Conservation (phyloP, 2,113 vertebrate species). For the Coreoperca whiteheadi region DNA sequence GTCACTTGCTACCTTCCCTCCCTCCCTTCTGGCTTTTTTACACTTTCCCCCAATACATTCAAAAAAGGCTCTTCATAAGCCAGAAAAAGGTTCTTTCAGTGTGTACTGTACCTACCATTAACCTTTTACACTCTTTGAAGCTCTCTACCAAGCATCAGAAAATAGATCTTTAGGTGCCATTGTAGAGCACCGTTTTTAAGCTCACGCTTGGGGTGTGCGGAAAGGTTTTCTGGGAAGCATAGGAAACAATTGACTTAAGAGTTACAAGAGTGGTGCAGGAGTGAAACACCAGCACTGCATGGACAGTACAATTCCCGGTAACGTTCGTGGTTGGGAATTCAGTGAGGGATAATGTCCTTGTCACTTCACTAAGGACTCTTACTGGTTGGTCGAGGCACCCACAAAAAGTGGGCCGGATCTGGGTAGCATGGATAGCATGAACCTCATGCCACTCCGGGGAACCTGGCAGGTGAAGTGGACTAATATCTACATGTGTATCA, state of each 20-base stretch:
- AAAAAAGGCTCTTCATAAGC: not conserved
- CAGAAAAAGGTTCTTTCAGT: not conserved
- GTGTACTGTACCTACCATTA: not conserved
- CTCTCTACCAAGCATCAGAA: not conserved
- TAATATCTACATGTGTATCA: constrained; percentile 2
- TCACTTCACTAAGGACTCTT: not conserved
- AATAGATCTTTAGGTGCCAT: not conserved
- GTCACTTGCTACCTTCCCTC: constrained; percentile 10
- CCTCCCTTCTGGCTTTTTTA: not conserved
- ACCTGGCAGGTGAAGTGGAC: not conserved
- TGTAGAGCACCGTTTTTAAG: not conserved
- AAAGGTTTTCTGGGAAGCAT: not conserved
- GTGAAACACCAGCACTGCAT: not conserved
- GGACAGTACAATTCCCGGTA: not conserved
- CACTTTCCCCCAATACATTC: not conserved
- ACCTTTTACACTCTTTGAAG: not conserved
- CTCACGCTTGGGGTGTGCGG: not conserved
- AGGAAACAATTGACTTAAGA: not conserved
- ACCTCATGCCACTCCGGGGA: not conserved
- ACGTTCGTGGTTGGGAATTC: not conserved
- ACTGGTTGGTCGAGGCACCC: not conserved
- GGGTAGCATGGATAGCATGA: not conserved
- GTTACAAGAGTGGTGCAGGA: not conserved
- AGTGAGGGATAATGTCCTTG: not conserved
- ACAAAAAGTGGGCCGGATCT: not conserved